Evolutionary conservation across 2,888 invertebrate species (phyloP).

Genomic region (Copidosoma aretas): DNA sequence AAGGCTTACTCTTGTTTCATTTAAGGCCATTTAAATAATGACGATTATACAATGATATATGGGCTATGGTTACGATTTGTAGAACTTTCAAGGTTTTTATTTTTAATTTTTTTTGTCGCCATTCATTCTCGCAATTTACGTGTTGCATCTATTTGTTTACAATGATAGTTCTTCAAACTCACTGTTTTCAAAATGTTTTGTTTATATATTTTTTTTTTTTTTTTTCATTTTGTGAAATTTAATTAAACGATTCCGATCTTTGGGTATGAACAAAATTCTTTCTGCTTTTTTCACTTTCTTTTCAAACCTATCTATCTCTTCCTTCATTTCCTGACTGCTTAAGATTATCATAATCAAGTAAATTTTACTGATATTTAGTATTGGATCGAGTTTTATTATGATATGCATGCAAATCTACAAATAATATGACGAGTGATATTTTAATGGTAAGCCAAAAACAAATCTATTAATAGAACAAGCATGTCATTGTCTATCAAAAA

Average conservation of each 20-base stretch:
- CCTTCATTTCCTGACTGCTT: conserved; percentile 31
- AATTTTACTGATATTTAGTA: conserved; percentile 27
- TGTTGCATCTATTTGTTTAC: conserved; percentile 40
- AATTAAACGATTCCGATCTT: conserved; percentile 40
- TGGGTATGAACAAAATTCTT: conserved; percentile 33
- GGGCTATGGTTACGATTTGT: conserved; percentile 41
- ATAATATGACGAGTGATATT: conserved; percentile 34
- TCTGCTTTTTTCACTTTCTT: conserved; percentile 28
- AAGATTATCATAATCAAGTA: conserved; percentile 14
- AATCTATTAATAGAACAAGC: conserved; percentile 8
- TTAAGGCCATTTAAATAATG: conserved; percentile 38
- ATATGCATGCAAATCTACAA: conserved; percentile 21
- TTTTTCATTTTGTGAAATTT: conserved; percentile 40
- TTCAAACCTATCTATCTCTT: conserved; percentile 24
- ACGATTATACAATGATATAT: conserved; percentile 37
- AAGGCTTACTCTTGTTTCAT: conserved; percentile 29
- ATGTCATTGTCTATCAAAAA: conserved; percentile 10
- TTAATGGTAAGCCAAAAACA: conserved; percentile 31
- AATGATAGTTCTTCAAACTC: conserved; percentile 39
- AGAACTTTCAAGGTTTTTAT: conserved; percentile 39
- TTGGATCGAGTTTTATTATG: conserved; percentile 34
- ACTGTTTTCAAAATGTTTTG: conserved; percentile 39
- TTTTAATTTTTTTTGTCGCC: conserved; percentile 40
- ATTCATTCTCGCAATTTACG: conserved; percentile 40
- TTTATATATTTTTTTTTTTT: conserved; percentile 35